Percentiles rank a stretch among this genome's conserved stretches.
Conservation (phyloP, 23 tunicate species). For the Pegea sp. region DNA sequence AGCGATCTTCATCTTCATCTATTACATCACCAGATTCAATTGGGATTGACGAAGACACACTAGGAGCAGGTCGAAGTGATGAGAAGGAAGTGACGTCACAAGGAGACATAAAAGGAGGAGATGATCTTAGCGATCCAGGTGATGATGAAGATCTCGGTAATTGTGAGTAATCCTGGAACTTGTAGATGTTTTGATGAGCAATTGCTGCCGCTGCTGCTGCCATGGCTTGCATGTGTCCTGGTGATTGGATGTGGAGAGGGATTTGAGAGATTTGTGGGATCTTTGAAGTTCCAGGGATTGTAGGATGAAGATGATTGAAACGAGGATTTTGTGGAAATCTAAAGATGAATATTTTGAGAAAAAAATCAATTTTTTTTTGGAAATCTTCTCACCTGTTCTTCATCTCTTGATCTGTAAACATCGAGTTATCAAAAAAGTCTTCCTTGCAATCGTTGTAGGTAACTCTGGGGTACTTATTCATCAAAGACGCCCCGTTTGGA, state of each 20-base stretch:
- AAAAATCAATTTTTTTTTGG: not conserved
- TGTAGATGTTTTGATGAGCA: constrained; percentile 16
- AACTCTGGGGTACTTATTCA: too few species aligned
- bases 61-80: not conserved
- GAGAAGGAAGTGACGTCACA: not conserved
- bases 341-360: not conserved
- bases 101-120: constrained; percentile 4
- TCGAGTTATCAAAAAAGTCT: too few species aligned
- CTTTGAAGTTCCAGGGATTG: constrained; percentile 38
- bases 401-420: constrained; percentile 6
- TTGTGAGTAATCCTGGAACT: too few species aligned
- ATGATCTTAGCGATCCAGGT: not conserved
- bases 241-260: too few species aligned
- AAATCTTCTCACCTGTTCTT: not conserved
- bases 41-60: constrained; percentile 2
- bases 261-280: constrained; percentile 48
- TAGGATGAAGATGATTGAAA: not conserved
- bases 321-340: not conserved
- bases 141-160: constrained; percentile 1
- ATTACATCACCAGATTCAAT: constrained; percentile 4
- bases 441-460: too few species aligned
- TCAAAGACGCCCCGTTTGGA: constrained; percentile 48
- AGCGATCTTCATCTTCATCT: constrained; percentile 6
- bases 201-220: constrained; percentile 52
- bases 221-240: constrained; percentile 70